Base-by-base conservation (phyloP, 2,888 invertebrate genomes). In the Drosophila rellima region DNA sequence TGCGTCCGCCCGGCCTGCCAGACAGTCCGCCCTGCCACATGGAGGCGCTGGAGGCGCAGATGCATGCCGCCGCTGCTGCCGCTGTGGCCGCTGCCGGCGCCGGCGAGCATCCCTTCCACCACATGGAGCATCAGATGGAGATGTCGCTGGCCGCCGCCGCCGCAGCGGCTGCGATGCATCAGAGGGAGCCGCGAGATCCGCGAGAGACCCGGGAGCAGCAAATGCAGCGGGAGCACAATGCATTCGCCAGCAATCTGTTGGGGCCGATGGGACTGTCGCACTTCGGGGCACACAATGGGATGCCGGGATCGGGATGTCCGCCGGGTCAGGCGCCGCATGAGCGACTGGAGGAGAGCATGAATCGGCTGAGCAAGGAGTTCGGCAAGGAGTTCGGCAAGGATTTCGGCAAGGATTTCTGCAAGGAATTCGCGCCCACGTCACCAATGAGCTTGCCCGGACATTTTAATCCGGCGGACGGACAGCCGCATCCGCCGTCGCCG, bases 401-500 rank as follows among this genome's bases (percentile, higher is more conserved):
- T 3, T 68, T 68, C 15, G 69, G 69, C 18, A 78, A 78, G 50
- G 78, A 78, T 26, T 82, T 82, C 7, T 86, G 87, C 60, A 82
- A 82, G 35, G 82, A 82, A 8, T 82, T 82, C 33, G 89, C 90
- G 7, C 91, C 93, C 8, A 91, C 90, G 26, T 93, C 93, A 45
- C 93, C 93, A 10, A 93, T 93, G 93, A 92, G 92, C 69, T 74
- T 93, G 74, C 92, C 92, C 45, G 85, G 92, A 33, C 93, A 92
- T 72, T 93, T 91, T 62, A 92, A 91, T 87, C 90, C 91, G 65
- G 91, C 91, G 54, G 92, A 93, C 75, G 94, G 94, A 79, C 94
- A 69, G 11, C 89, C 85, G 68, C 93, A 91, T 91, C 94, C 93
- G 69, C 94, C 94, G 54, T 94, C 94, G 73, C 95, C 94, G 73